Conservation (phyloP, 2,888 invertebrate species). For the Dryobotodes eremita region DNA sequence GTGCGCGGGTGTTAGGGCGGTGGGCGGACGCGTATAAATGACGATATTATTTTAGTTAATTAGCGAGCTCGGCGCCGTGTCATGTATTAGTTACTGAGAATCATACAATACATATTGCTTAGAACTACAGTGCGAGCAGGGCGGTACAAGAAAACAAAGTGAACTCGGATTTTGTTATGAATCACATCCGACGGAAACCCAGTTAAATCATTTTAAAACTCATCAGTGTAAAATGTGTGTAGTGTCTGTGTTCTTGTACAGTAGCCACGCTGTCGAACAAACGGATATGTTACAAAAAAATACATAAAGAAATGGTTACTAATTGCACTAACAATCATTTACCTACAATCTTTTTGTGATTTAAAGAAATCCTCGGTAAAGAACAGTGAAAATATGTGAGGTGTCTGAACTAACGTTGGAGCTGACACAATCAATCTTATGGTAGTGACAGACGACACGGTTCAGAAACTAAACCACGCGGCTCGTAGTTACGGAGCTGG, state of each 20-base stretch:
- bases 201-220: not conserved
- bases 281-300: not conserved
- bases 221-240: not conserved
- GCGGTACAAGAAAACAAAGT: not conserved
- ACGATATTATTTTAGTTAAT: constrained; percentile 62
- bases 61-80: constrained; percentile 33
- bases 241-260: not conserved
- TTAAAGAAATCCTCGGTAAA: constrained; percentile 18
- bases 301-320: not conserved
- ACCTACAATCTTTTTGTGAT: constrained; percentile 8
- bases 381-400: constrained; percentile 21
- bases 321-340: constrained; percentile 8
- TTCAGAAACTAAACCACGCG: constrained; percentile 20
- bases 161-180: not conserved
- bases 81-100: constrained; percentile 34
- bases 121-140: not conserved
- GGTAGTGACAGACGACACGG: constrained; percentile 57
- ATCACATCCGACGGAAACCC: constrained; percentile 12
- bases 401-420: constrained; percentile 39
- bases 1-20: not conserved
- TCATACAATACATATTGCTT: not conserved
- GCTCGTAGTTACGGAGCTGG: constrained; percentile 24
- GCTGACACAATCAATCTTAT: constrained; percentile 63
- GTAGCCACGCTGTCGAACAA: not conserved
- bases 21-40: constrained; percentile 57